phyloP scores from a whole-genome alignment of 2,113 vertebrate genomes.

The Scalopus aquaticus region DNA sequence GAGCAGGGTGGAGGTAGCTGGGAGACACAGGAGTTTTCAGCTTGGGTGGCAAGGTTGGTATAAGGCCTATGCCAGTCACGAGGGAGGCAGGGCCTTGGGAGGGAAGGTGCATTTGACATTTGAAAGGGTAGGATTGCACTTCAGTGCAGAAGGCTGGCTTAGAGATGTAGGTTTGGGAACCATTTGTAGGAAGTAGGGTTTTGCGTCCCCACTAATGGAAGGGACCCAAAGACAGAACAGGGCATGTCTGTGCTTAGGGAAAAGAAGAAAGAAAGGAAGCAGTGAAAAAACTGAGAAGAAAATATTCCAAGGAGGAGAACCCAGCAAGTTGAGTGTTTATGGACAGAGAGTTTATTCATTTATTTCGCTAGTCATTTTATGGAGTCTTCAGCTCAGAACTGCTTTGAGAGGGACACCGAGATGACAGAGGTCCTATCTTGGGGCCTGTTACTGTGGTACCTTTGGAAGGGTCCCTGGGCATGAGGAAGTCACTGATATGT shows the following conservation, averaged over 20 bases:
- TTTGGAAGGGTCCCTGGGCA: not conserved
- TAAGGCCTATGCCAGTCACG: not conserved
- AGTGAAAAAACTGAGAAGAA: not conserved
- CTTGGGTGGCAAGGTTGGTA: not conserved
- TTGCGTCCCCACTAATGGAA: not conserved
- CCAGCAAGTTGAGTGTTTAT: not conserved
- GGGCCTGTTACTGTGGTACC: not conserved
- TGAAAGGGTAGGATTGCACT: not conserved
- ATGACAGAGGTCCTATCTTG: not conserved
- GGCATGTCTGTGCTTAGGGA: not conserved
- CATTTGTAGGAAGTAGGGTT: not conserved
- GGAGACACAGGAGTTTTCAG: not conserved
- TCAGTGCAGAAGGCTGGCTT: not conserved
- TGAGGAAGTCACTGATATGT: not conserved
- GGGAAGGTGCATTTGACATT: not conserved
- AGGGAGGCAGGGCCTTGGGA: not conserved
- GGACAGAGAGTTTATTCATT: not conserved
- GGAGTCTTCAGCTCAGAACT: not conserved
- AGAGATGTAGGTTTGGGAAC: not conserved
- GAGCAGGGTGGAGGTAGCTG: not conserved
- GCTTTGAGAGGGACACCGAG: not conserved
- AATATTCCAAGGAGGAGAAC: not conserved
- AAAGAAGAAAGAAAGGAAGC: not conserved
- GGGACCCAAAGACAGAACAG: not conserved
- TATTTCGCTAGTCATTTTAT: not conserved